Evolutionary conservation across 2,888 invertebrate species (phyloP).

Genomic region (Metalampra italica): DNA sequence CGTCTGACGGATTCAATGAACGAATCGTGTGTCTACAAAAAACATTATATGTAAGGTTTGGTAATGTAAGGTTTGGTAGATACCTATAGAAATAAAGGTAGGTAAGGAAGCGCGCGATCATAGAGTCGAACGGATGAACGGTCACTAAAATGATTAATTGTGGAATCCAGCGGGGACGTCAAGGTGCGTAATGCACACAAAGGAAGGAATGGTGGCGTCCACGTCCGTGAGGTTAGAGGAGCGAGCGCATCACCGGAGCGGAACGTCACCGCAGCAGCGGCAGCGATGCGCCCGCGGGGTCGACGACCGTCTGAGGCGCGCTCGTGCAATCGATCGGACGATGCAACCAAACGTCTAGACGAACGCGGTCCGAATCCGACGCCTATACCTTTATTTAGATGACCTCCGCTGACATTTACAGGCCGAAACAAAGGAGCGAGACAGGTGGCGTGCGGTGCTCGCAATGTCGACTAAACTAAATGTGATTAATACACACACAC

Average conservation of each 20-base stretch:
- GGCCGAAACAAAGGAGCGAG: conserved; percentile 72
- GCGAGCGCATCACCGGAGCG: conserved; percentile 75
- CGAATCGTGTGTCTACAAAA: conserved; percentile 12
- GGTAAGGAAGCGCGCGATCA: background rate
- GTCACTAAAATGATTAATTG: conserved; percentile 3
- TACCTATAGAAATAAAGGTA: background rate
- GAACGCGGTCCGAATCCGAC: conserved; percentile 65
- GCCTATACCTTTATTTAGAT: conserved; percentile 74
- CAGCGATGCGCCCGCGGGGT: conserved; percentile 72
- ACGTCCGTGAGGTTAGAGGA: conserved; percentile 61
- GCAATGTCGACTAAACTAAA: conserved; percentile 58
- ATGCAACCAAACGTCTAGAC: conserved; percentile 74
- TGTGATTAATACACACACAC: conserved; percentile 46
- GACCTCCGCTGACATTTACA: conserved; percentile 75
- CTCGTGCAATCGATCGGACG: conserved; percentile 76
- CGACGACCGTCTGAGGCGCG: conserved; percentile 73
- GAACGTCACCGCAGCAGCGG: conserved; percentile 61
- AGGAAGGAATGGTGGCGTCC: conserved; percentile 41
- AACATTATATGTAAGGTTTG: conserved; percentile 2
- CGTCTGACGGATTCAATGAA: conserved; percentile 33
- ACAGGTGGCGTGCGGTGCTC: conserved; percentile 66
- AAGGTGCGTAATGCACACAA: conserved; percentile 33
- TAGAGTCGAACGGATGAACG: background rate
- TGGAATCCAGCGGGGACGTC: conserved; percentile 31
- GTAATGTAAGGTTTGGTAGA: background rate